Percentiles rank a stretch among this genome's conserved stretches.
phyloP scores from a whole-genome alignment of 2,797 vertebrate species.

The Leucoraja ocellata region DNA sequence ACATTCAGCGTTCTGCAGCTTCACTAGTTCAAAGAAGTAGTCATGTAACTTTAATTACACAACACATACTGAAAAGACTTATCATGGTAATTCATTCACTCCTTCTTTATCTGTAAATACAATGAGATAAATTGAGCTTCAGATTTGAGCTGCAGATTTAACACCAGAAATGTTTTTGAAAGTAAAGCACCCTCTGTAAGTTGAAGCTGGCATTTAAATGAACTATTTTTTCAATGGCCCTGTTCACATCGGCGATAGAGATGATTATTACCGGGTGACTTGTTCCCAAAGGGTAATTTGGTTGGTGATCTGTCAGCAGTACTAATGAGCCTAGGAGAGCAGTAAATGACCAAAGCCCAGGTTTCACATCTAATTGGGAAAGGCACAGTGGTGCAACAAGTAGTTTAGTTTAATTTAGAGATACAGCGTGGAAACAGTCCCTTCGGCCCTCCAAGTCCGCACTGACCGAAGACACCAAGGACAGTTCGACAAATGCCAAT shows the following conservation, averaged over 20 bases:
- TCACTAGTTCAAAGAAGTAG: neutral
- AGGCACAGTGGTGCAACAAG: neutral
- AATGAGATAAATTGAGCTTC: constrained; percentile 7
- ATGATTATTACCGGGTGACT: neutral
- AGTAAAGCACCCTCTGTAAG: neutral
- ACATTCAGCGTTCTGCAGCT: neutral
- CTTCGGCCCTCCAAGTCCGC: too few species aligned
- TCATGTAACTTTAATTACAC: constrained; percentile 16
- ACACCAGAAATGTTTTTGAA: neutral
- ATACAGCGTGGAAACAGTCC: too few species aligned
- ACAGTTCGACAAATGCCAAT: too few species aligned
- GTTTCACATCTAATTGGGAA: neutral
- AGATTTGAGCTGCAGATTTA: neutral
- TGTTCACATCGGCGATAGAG: neutral
- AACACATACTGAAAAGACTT: constrained; percentile 11
- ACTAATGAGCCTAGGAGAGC: neutral
- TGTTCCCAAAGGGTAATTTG: neutral
- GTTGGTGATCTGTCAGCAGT: neutral
- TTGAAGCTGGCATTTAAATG: neutral
- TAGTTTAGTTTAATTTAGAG: too few species aligned
- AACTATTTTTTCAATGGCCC: neutral
- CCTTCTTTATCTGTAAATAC: constrained; percentile 10
- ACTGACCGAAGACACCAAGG: too few species aligned
- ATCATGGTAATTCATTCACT: neutral
- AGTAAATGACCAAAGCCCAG: neutral